Evolutionary conservation across 2,113 vertebrate species (phyloP), one percentile per base, ranked within the genome.

Genomic region (Malurus melanocephalus): DNA sequence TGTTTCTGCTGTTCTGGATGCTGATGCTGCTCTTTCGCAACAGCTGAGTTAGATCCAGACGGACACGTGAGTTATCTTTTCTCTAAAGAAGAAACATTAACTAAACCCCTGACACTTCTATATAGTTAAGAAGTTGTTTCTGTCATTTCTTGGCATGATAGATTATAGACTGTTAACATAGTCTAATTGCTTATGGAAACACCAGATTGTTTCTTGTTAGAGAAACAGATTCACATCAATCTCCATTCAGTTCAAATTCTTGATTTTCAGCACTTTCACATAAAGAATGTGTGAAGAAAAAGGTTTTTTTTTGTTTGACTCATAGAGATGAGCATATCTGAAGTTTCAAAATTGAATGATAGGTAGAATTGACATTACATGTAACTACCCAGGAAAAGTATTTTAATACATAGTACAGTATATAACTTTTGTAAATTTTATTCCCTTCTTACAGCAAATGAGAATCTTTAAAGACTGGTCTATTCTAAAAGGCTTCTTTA

Each of bases 1-100:
- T 92, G 32, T 87, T 86, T 88, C 91, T 92, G 94, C 93, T 92
- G 2, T 84, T 92, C 67, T 93, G 82, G 74, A 80, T 92, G 93
- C 91, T 93, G 94, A 92, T 88, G 33, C 43, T 93, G 83, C 82
- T 88, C 32, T 94, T 92, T 92, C 71, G 68, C 65, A 92, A 79
- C 51, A 94, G 82, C 91, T 83, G 90, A 92, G 53, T 23, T 76
- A 75, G 82, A 91, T 92, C 82, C 71, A 93, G 57, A 85, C 86
- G 75, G 81, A 94, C 84, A 76, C 35, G 26, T 38, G 51, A 88
- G 49, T 78, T 87, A 62, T 85, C 53, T 86, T 84, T 80, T 80
- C 51, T 81, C n/a, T 77, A 52, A 91, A 90, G 61, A 78, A 68
- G 57, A 76, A 90, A 65, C 28, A 64, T 88, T 86, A 80, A n/a